These are phyloP conservation scores for Nymphalis urticae DNA, from an alignment of 2,888 invertebrate species.

Conservation along the genomic window DNA sequence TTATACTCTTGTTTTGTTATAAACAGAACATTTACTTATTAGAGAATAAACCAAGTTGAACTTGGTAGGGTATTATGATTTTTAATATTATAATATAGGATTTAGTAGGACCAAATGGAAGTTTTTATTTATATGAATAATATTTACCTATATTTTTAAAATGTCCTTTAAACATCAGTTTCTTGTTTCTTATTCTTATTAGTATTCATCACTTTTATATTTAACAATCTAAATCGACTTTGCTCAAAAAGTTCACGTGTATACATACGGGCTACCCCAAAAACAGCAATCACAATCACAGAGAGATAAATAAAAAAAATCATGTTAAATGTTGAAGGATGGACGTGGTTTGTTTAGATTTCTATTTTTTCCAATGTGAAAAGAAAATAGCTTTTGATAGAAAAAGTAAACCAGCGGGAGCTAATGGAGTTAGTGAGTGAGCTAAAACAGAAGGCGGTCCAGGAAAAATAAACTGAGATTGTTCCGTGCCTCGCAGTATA, in stretches of 20 bases:
- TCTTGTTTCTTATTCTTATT: too few relatives aligned
- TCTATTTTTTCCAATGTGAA: slow-evolving; percentile 43
- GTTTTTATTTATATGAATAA: too few relatives aligned
- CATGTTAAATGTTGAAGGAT: slow-evolving; percentile 33
- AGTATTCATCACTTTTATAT: too few relatives aligned
- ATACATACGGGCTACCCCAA: slow-evolving; percentile 3
- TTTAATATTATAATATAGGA: too few relatives aligned
- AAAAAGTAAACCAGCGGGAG: slow-evolving; percentile 65
- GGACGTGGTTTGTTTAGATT: slow-evolving; percentile 42
- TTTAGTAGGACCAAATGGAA: too few relatives aligned
- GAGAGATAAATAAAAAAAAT: slow-evolving; percentile 19
- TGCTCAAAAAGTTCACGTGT: neutral
- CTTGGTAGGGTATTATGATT: too few relatives aligned
- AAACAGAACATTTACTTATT: neutral
- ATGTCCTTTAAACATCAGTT: too few relatives aligned
- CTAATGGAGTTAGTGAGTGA: slow-evolving; percentile 81
- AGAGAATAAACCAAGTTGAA: neutral
- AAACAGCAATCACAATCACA: slow-evolving; percentile 25
- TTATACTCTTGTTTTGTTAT: neutral
- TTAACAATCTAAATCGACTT: neutral
- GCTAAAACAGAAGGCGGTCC: slow-evolving; percentile 72
- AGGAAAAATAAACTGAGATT: slow-evolving; percentile 54
- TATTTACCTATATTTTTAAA: too few relatives aligned
- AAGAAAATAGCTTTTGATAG: slow-evolving; percentile 54
- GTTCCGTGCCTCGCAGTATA: slow-evolving; percentile 36